Evolutionary conservation across 2,888 invertebrate genomes (phyloP).

Genomic region (Drosophila pseudotalamancana): DNA sequence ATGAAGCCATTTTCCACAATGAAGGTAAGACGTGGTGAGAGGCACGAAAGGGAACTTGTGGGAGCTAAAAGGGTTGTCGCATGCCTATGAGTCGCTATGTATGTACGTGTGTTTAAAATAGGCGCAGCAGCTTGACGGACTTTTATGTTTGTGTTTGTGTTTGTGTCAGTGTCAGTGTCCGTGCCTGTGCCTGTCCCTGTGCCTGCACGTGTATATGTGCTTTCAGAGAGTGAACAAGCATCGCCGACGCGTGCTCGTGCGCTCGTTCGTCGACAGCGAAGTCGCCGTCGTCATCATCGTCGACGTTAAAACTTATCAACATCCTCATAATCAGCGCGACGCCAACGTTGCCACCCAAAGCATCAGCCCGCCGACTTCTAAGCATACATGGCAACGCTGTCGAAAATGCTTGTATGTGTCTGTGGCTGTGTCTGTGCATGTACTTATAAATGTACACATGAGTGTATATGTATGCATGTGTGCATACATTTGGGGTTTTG

Average conservation of each 20-base stretch:
- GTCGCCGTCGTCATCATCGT: conserved; percentile 38
- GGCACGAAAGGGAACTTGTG: conserved; percentile 7
- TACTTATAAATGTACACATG: conserved; percentile 42
- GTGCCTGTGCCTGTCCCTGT: background rate
- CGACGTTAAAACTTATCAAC: conserved; percentile 76
- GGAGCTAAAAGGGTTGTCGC: conserved; percentile 65
- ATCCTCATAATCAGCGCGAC: conserved; percentile 77
- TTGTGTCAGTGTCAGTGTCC: background rate
- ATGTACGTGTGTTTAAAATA: conserved; percentile 55
- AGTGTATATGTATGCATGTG: conserved; percentile 34
- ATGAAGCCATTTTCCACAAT: conserved; percentile 75
- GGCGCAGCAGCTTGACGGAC: conserved; percentile 71
- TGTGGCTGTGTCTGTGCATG: conserved; percentile 36
- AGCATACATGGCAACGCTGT: conserved; percentile 56
- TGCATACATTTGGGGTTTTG: conserved; percentile 76
- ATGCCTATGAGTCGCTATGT: conserved; percentile 30
- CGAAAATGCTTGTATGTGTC: conserved; percentile 33
- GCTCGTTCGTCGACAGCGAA: conserved; percentile 44
- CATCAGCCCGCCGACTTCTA: conserved; percentile 39
- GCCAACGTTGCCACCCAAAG: conserved; percentile 61
- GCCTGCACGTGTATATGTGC: conserved; percentile 7
- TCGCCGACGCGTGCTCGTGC: conserved; percentile 35
- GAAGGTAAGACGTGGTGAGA: background rate
- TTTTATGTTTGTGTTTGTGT: conserved; percentile 19
- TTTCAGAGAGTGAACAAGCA: conserved; percentile 51